These are phyloP conservation scores for Nannospalax galili DNA, from an alignment of 2,113 vertebrate genomes.

Conservation along the genomic window DNA sequence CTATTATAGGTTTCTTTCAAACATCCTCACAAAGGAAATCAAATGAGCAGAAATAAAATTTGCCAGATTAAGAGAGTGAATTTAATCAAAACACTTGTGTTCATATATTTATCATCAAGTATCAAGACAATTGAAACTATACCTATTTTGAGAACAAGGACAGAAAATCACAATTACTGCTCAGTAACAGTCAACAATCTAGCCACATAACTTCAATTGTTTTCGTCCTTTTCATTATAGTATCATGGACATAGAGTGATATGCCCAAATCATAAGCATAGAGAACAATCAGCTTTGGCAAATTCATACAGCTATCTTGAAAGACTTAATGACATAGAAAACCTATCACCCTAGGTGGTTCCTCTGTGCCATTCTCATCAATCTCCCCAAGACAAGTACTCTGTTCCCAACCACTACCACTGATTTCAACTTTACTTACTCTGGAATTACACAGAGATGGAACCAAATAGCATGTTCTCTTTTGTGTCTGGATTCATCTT, in stretches of 20 bases:
- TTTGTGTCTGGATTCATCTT: neutral
- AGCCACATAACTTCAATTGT: neutral
- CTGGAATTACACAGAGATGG: neutral
- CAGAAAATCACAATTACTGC: neutral
- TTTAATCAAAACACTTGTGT: neutral
- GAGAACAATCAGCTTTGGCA: neutral
- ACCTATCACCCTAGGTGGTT: neutral
- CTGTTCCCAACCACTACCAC: neutral
- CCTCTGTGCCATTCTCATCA: neutral
- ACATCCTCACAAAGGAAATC: neutral
- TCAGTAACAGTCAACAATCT: neutral
- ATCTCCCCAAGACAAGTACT: neutral
- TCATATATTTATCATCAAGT: neutral
- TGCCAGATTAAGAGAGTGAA: neutral
- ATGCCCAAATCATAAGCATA: neutral
- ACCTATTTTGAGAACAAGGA: neutral
- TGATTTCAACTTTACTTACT: neutral
- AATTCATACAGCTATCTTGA: neutral
- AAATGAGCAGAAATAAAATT: neutral
- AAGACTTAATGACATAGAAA: neutral
- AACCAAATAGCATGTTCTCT: neutral
- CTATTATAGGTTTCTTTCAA: slow-evolving; percentile 3
- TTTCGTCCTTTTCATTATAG: neutral
- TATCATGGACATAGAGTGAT: neutral
- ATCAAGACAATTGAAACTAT: neutral